Conservation (phyloP, 1,140 invertebrate genomes). For the Pseudomyrmex concolor region DNA sequence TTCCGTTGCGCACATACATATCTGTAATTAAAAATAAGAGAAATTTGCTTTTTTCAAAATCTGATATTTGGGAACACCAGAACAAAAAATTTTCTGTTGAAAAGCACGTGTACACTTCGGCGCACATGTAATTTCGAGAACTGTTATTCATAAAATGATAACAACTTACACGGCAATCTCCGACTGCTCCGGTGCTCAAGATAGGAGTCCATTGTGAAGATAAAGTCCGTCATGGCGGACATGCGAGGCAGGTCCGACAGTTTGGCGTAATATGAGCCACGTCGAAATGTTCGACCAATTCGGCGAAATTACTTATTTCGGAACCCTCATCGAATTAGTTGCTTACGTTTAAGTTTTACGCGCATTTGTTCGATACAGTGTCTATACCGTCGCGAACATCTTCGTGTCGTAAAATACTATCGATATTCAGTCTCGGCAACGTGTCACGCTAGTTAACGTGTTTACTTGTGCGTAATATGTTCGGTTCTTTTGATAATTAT, state of each 20-base stretch:
- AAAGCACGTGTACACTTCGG: conserved; percentile 35
- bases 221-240: conserved; percentile 41
- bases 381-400: conserved; percentile 1
- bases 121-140: conserved; percentile 72
- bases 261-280: conserved; percentile 34
- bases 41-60: conserved; percentile 6
- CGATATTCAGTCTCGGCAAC: conserved; percentile 4
- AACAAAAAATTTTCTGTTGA: not conserved
- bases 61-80: not conserved
- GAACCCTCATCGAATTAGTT: conserved; percentile 45
- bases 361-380: conserved; percentile 37
- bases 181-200: conserved; percentile 27
- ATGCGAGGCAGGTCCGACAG: not conserved
- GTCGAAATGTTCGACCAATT: conserved; percentile 39
- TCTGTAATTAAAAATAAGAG: not conserved
- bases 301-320: conserved; percentile 46
- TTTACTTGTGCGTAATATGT: conserved; percentile 21
- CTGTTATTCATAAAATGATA: conserved; percentile 75
- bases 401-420: not conserved
- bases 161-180: conserved; percentile 66
- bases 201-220: conserved; percentile 52
- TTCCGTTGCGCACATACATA: too few relatives aligned
- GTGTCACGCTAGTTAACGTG: not conserved
- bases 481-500: conserved; percentile 31
- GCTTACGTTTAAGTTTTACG: conserved; percentile 33